phyloP scores from a whole-genome alignment of 2,113 vertebrate species.

The Gallinago media region DNA sequence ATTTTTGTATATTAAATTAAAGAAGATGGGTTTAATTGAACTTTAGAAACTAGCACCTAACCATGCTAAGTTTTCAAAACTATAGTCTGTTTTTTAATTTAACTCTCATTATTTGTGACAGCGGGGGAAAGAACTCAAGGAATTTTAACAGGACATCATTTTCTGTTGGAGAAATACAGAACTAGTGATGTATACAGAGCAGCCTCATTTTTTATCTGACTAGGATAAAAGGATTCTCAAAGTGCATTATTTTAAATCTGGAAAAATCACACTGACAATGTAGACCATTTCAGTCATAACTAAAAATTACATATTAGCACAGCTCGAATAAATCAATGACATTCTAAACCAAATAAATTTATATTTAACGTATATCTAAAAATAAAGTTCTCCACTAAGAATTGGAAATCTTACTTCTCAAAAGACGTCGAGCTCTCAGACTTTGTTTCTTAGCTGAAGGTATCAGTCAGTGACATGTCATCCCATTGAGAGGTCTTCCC shows the following conservation, averaged over 20 bases:
- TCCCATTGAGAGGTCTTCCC: not conserved
- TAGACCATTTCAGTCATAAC: not conserved
- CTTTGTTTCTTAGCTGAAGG: not conserved
- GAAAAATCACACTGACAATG: conserved; percentile 5
- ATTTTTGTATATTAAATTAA: not conserved
- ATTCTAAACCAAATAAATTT: not conserved
- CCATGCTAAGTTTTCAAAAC: not conserved
- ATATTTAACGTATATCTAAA: not conserved
- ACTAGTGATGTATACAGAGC: not conserved
- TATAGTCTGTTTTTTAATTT: not conserved
- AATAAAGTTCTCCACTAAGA: not conserved
- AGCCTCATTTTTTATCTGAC: conserved; percentile 41
- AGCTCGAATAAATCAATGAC: conserved; percentile 1
- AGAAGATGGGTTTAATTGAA: not conserved
- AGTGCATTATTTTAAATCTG: conserved; percentile 5
- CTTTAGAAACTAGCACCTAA: not conserved
- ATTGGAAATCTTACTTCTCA: not conserved
- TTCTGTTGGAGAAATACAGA: conserved; percentile 32
- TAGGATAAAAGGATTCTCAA: not conserved
- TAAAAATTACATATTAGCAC: conserved; percentile 12
- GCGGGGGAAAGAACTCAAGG: conserved; percentile 8
- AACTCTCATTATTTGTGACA: not conserved
- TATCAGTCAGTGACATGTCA: not conserved
- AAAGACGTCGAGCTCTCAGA: not conserved
- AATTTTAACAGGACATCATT: conserved; percentile 39